Percentiles rank a stretch among this genome's conserved stretches.
phyloP scores from a whole-genome alignment of 2,888 invertebrate species.

The Drosophila atripex region DNA sequence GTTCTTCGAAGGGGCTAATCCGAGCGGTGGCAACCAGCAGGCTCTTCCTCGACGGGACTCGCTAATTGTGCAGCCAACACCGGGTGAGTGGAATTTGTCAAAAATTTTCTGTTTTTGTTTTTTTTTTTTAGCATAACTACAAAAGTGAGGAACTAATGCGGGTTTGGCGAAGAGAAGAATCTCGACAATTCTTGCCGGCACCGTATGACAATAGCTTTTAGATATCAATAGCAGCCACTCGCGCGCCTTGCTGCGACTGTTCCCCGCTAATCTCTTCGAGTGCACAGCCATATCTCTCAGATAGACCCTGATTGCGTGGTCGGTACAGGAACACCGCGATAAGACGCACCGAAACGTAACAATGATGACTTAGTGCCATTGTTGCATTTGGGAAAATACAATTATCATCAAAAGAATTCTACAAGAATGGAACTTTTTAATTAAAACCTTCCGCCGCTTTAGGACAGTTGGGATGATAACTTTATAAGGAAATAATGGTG shows the following conservation, averaged over 20 bases:
- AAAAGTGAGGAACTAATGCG: not conserved
- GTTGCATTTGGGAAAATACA: too few relatives aligned
- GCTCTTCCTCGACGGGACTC: constrained; percentile 84
- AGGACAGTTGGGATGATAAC: too few relatives aligned
- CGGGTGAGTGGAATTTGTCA: constrained; percentile 85
- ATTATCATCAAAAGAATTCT: too few relatives aligned
- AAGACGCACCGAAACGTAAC: constrained; percentile 1
- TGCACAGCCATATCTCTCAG: constrained; percentile 28
- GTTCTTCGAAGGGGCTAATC: constrained; percentile 82
- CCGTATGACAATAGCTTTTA: constrained; percentile 19
- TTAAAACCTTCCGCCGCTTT: too few relatives aligned
- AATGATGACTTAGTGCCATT: not conserved
- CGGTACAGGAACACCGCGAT: constrained; percentile 26
- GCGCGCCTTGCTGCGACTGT: not conserved
- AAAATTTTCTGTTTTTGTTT: not conserved
- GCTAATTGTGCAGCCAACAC: constrained; percentile 87
- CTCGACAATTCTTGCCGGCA: constrained; percentile 9
- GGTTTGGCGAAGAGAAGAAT: constrained; percentile 6
- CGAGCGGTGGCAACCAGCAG: constrained; percentile 25
- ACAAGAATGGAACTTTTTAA: too few relatives aligned
- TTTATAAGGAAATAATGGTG: too few relatives aligned
- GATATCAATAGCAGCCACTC: not conserved
- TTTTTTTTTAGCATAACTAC: not conserved
- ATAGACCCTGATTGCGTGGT: constrained; percentile 30
- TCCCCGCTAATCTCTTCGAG: constrained; percentile 31